Evolutionary conservation across 2,113 vertebrate species (phyloP).

Genomic region (Pterocles gutturalis): DNA sequence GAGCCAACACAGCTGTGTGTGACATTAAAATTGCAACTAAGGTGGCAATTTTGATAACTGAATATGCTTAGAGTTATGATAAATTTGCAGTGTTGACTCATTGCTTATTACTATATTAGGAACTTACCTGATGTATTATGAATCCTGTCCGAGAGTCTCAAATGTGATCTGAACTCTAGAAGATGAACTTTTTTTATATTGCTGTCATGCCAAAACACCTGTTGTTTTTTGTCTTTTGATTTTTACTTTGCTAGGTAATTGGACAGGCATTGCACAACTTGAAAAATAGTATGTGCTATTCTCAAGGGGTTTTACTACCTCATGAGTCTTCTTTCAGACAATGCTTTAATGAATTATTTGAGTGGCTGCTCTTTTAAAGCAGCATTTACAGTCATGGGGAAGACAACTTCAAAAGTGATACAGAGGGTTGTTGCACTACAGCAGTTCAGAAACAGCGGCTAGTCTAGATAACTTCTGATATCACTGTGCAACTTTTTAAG

Average conservation of each 20-base stretch:
- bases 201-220: not conserved
- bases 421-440: accelerated
- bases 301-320: not conserved
- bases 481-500: not conserved
- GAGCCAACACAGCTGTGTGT: not conserved
- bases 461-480: not conserved
- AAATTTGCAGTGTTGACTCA: not conserved
- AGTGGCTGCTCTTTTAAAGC: not conserved
- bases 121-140: not conserved
- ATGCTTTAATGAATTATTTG: not conserved
- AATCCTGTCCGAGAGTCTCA: not conserved
- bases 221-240: not conserved
- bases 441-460: not conserved
- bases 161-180: not conserved
- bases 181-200: not conserved
- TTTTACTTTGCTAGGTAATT: not conserved
- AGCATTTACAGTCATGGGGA: not conserved
- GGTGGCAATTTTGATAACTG: not conserved
- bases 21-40: not conserved
- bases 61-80: not conserved
- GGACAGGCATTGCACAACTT: not conserved
- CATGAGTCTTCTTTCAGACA: not conserved
- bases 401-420: not conserved
- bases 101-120: not conserved
- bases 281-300: not conserved